Percentiles rank a stretch among this genome's conserved stretches.
These are phyloP conservation scores for Microchrysa polita DNA, from an alignment of 2,888 invertebrate genomes.

Conservation along the genomic window DNA sequence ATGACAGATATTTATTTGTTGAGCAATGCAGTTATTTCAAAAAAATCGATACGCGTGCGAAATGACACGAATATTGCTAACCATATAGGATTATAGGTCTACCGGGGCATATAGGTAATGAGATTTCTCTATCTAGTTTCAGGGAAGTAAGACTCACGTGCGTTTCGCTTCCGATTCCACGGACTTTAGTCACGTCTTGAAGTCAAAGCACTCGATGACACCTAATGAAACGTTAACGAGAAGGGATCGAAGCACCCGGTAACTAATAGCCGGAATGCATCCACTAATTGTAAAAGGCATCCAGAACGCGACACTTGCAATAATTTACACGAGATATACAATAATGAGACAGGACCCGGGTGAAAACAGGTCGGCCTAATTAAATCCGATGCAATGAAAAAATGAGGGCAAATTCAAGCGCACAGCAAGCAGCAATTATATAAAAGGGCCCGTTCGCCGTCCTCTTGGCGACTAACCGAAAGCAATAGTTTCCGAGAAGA, in stretches of 20 bases:
- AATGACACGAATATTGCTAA: not conserved
- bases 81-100: no score
- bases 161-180: not conserved
- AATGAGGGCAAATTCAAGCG: conserved; percentile 13
- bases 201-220: not conserved
- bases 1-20: conserved; percentile 5
- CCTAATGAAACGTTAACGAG: conserved; percentile 3
- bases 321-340: not conserved
- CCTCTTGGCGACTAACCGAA: not conserved
- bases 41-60: conserved; percentile 29
- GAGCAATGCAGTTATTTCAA: conserved; percentile 41
- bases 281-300: not conserved
- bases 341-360: not conserved
- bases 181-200: not conserved
- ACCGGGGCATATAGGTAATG: no score
- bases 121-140: no score
- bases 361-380: conserved; percentile 7
- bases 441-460: conserved; percentile 21
- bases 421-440: conserved; percentile 12
- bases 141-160: not conserved
- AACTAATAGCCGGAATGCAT: conserved; percentile 16
- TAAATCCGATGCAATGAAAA: conserved; percentile 1
- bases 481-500: conserved; percentile 52
- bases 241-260: not conserved
- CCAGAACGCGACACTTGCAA: not conserved